phyloP scores from a whole-genome alignment of 2,113 vertebrate species.

The Takifugu bimaculatus region DNA sequence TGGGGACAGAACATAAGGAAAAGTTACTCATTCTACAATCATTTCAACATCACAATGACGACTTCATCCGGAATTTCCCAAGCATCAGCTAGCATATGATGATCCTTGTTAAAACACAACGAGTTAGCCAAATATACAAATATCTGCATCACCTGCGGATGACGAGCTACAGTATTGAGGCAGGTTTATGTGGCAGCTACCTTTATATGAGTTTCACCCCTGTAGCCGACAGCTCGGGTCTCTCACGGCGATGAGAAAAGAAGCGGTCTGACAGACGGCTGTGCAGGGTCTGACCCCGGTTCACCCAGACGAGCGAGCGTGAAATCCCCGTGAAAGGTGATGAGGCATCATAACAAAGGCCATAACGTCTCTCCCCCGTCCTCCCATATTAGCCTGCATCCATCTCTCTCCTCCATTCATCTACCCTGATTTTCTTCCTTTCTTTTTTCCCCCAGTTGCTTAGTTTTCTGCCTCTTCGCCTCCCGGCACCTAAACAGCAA shows the following conservation, averaged over 20 bases:
- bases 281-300: conserved; percentile 70
- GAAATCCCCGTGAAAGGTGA: conserved; percentile 81
- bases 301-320: conserved; percentile 72
- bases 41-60: too few species aligned
- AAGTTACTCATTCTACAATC: too few species aligned
- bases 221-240: conserved; percentile 44
- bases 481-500: conserved; percentile 66
- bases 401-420: conserved; percentile 20
- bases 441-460: not conserved
- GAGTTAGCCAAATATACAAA: too few species aligned
- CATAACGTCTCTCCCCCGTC: conserved; percentile 67
- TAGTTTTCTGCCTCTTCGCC: not conserved
- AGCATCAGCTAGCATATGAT: too few species aligned
- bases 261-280: conserved; percentile 73
- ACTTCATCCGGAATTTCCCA: too few species aligned
- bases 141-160: too few species aligned
- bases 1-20: too few species aligned
- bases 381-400: conserved; percentile 38
- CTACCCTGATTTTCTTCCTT: too few species aligned
- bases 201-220: too few species aligned
- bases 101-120: too few species aligned
- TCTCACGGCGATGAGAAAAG: conserved; percentile 58
- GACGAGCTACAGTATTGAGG: too few species aligned
- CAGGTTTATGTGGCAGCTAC: too few species aligned
- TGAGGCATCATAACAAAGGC: conserved; percentile 73